A percentile compares a stretch with the other conserved stretches of the same genome.
Conservation (phyloP, 2,888 invertebrate species). For the Heliconius cydno region DNA sequence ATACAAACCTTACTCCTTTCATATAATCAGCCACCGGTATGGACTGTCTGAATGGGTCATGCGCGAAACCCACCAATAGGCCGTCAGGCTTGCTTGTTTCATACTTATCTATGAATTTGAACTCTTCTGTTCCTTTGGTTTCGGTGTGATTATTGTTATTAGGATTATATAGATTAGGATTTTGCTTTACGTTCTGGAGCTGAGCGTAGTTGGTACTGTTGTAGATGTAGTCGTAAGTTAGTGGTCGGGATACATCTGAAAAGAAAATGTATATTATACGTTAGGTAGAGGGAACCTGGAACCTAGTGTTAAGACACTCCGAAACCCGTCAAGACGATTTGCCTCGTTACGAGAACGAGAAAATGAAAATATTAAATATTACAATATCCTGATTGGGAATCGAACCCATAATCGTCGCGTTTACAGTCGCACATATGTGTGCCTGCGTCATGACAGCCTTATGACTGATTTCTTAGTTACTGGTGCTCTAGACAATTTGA, state of each 20-base stretch:
- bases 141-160: constrained; percentile 45
- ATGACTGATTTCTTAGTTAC: too few relatives aligned
- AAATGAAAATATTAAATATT: too few relatives aligned
- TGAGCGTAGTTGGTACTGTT: constrained; percentile 72
- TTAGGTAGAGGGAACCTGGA: not conserved
- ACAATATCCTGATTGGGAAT: too few relatives aligned
- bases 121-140: constrained; percentile 58
- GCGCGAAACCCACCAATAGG: constrained; percentile 70
- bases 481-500: too few relatives aligned
- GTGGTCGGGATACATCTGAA: constrained; percentile 64
- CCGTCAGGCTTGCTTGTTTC: constrained; percentile 48
- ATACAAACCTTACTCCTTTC: constrained; percentile 69
- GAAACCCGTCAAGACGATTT: not conserved
- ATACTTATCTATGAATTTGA: constrained; percentile 48
- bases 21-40: constrained; percentile 70
- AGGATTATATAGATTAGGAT: constrained; percentile 32
- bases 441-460: too few relatives aligned
- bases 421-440: too few relatives aligned
- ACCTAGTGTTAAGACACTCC: not conserved
- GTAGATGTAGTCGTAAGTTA: constrained; percentile 71
- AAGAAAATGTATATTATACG: constrained; percentile 36
- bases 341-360: not conserved
- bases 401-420: too few relatives aligned
- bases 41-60: constrained; percentile 73
- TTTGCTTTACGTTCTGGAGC: constrained; percentile 58